Evolutionary conservation across 2,113 vertebrate species (phyloP).

Genomic region (Sinocyclocheilus maitianheensis): DNA sequence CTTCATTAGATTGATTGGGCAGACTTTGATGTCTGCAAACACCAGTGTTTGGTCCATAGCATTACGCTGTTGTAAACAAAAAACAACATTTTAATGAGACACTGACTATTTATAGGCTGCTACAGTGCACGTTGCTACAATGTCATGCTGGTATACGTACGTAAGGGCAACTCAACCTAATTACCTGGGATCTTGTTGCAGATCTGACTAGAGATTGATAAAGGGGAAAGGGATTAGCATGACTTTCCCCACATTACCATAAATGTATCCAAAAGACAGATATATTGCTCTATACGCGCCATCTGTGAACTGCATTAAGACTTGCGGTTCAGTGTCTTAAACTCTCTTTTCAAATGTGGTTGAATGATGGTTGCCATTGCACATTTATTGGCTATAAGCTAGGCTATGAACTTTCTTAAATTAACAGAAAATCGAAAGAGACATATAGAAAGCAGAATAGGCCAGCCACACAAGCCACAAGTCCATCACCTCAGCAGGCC

Average conservation of each 20-base stretch:
- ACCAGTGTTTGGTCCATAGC: conserved; percentile 21
- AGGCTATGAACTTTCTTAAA: conserved; percentile 15
- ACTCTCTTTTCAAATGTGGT: conserved; percentile 16
- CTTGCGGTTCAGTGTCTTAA: conserved; percentile 18
- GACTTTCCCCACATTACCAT: conserved; percentile 19
- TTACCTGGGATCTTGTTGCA: conserved; percentile 21
- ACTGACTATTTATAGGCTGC: conserved; percentile 38
- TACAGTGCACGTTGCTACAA: no score
- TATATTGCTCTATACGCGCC: not conserved
- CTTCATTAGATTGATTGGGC: conserved; percentile 52
- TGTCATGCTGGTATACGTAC: not conserved
- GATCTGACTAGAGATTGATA: conserved; percentile 6
- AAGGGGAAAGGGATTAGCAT: conserved; percentile 12
- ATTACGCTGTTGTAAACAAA: conserved; percentile 35
- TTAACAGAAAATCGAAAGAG: conserved; percentile 32
- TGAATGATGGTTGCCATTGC: conserved; percentile 11
- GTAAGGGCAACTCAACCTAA: not conserved
- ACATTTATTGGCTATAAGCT: conserved; percentile 25
- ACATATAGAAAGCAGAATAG: conserved; percentile 10
- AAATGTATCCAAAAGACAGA: conserved; percentile 5
- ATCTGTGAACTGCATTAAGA: conserved; percentile 5
- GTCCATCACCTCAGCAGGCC: not conserved
- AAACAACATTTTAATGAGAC: conserved; percentile 41
- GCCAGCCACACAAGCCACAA: conserved; percentile 14
- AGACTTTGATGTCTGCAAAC: conserved; percentile 54